Conservation (phyloP, 2,113 vertebrate genomes). For the Origma solitaria region DNA sequence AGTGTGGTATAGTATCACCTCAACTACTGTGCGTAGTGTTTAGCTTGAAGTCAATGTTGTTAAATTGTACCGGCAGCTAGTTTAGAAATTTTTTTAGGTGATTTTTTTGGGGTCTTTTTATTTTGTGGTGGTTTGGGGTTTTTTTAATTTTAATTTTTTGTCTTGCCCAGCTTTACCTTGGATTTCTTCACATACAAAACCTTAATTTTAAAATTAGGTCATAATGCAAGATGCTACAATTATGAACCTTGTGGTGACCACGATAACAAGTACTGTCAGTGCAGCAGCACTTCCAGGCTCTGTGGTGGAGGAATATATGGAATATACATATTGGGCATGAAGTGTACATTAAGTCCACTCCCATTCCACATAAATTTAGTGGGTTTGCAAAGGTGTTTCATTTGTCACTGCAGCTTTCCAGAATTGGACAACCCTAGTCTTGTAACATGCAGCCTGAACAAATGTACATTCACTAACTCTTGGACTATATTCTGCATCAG, state of each 20-base stretch:
- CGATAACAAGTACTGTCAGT: not conserved
- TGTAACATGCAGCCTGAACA: not conserved
- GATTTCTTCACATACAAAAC: not conserved
- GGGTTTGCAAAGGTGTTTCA: not conserved
- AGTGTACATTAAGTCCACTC: not conserved
- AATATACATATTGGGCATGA: not conserved
- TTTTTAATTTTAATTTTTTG: not conserved
- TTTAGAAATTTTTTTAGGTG: not conserved
- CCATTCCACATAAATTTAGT: not conserved
- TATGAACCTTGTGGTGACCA: not conserved
- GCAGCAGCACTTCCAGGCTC: not conserved
- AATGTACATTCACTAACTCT: accelerated
- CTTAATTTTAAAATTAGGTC: not conserved
- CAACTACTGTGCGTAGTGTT: not conserved
- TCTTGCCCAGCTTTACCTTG: not conserved
- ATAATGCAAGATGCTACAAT: not conserved
- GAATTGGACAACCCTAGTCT: not conserved
- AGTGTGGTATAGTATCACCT: not conserved
- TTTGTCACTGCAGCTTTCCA: not conserved
- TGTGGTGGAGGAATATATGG: not conserved
- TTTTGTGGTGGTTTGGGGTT: not conserved
- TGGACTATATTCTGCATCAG: accelerated
- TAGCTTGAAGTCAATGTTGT: not conserved
- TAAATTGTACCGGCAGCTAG: not conserved
- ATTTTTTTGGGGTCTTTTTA: not conserved